These are phyloP conservation scores for Chiloscyllium punctatum DNA, from an alignment of 2,797 vertebrate species.

Conservation along the genomic window DNA sequence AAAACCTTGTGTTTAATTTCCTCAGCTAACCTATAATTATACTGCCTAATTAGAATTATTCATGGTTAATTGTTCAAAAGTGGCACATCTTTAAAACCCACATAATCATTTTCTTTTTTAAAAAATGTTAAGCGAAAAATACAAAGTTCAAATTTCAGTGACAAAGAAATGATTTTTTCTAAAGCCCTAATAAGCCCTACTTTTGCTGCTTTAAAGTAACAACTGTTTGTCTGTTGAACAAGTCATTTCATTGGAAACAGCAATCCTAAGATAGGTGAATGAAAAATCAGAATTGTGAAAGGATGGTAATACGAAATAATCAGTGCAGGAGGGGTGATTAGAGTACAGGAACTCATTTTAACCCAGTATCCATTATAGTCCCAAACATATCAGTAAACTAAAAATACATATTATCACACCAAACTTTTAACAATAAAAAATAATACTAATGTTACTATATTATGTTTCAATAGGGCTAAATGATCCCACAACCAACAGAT, in stretches of 20 bases:
- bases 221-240: conserved; percentile 9
- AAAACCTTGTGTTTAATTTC: conserved; percentile 61
- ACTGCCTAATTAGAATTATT: conserved; percentile 74
- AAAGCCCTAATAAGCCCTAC: neutral
- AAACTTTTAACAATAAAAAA: neutral
- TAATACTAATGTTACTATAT: neutral
- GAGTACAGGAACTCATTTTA: neutral
- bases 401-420: neutral
- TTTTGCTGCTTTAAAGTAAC: neutral
- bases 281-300: neutral
- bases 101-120: conserved; percentile 56
- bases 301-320: neutral
- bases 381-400: neutral
- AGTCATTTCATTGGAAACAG: neutral
- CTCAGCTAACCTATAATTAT: conserved; percentile 73
- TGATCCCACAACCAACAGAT: too few species aligned
- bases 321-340: neutral
- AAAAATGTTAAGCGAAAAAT: neutral
- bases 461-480: too few species aligned
- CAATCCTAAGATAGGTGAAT: neutral
- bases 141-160: conserved; percentile 29
- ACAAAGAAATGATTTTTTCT: neutral
- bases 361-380: neutral
- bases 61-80: conserved; percentile 72
- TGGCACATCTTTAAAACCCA: conserved; percentile 55